Conservation (phyloP, 2,113 vertebrate species). For the Phoenicopterus ruber region DNA sequence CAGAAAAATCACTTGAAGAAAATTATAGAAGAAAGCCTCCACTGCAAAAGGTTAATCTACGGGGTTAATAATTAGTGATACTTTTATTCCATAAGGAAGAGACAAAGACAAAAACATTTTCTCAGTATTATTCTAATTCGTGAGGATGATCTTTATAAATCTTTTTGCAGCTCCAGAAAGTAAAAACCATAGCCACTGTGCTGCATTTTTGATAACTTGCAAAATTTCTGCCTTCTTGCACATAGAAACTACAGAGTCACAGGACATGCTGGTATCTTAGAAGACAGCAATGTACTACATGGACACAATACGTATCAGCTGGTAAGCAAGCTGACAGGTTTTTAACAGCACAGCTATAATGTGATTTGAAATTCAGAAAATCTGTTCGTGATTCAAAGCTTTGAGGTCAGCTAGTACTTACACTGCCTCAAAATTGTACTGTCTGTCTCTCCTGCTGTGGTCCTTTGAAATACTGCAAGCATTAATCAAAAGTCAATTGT, state of each 20-base stretch:
- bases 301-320: not conserved
- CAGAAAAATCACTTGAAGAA: not conserved
- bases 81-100: not conserved
- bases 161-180: not conserved
- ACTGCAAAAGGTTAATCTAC: not conserved
- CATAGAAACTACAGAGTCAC: not conserved
- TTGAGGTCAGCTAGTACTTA: not conserved
- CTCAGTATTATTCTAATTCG: not conserved
- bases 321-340: not conserved
- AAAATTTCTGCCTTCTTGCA: conserved; percentile 15
- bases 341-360: not conserved
- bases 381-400: not conserved
- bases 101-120: not conserved
- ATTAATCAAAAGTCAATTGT: conserved; percentile 26
- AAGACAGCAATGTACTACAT: not conserved
- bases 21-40: not conserved
- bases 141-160: not conserved
- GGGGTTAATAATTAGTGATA: not conserved
- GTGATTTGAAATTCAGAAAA: conserved; percentile 29
- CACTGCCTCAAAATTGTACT: not conserved
- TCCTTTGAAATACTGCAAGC: not conserved
- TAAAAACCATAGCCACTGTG: not conserved
- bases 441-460: not conserved
- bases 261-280: not conserved
- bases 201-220: not conserved